Base-by-base conservation (phyloP, 2,888 invertebrate species). In the Apotomis betuletana region DNA sequence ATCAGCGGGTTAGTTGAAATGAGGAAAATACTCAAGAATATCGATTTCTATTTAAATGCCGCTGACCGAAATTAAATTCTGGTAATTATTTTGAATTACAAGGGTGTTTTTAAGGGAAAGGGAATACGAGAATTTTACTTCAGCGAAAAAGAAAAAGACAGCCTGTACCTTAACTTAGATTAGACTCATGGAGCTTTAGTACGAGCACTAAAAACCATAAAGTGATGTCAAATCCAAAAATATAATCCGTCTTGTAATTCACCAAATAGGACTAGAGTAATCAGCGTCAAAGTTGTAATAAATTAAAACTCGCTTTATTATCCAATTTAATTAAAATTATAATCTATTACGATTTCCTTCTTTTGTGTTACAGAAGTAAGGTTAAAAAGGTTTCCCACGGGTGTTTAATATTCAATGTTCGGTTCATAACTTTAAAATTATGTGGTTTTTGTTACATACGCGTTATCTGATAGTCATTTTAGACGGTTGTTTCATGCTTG, bases 291-390 rank as follows among this genome's bases (percentile, higher is more conserved):
- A 62, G 51, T 15, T 15, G 59, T 55, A 3, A 27, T 67, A 41
- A 41, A 67, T 67, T 51, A 67, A 65, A 41, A 36, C 38, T 67
- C 41, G 15, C 9, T 59, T 65, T 51, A 61, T 51, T 69, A 61
- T 44, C 61, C 51, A 67, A 67, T 67, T 67, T 51, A 62, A 44
- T n/a, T 62, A 51, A 55, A 67, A 67, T 71, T 62, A 65, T 57
- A 41, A 55, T 36, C 60, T 44, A 51, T 15, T 52, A 51, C 3
- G 57, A 51, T 52, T 71, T 71, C 71, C 71, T 62, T 49, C 44
- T 38, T 71, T 67, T 71, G 71, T 71, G 0, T 36, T 57, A 57
- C 58, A 49, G 8, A 61, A n/a, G 55, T 55, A 27, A 49, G n/a
- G 38, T 55, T 57, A 61, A 57, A 51, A 71, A 67, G n/a, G 27